These are phyloP conservation scores for Philopotamus ludificatus DNA, from an alignment of 1,140 invertebrate genomes.

Conservation along the genomic window DNA sequence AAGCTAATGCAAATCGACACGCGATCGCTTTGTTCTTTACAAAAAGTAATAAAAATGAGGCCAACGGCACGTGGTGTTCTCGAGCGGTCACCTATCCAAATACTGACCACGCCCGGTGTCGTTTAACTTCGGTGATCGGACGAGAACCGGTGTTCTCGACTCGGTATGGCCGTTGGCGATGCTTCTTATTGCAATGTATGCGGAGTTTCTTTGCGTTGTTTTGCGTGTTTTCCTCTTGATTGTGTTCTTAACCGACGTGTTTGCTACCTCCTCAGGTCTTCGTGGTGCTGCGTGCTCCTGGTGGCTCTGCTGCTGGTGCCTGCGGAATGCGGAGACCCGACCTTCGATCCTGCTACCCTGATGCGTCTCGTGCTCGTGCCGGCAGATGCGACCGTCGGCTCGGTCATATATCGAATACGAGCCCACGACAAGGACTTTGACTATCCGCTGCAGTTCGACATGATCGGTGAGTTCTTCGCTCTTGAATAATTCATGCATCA, in stretches of 20 bases:
- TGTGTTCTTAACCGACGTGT: not conserved
- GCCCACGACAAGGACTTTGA: slow-evolving; percentile 85
- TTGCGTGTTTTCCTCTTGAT: no score
- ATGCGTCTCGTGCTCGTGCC: slow-evolving; percentile 79
- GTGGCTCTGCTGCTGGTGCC: slow-evolving; percentile 43
- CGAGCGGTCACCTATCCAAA: slow-evolving; percentile 34
- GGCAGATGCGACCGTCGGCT: slow-evolving; percentile 75
- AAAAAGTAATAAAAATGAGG: no score
- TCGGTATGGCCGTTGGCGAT: no score
- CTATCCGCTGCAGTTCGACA: slow-evolving; percentile 79
- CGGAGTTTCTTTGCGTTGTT: no score
- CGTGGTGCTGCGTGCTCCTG: slow-evolving; percentile 46
- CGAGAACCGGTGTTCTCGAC: slow-evolving; percentile 37
- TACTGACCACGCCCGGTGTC: slow-evolving; percentile 30
- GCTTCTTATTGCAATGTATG: no score
- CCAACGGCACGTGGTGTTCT: slow-evolving; percentile 34
- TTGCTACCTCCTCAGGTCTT: slow-evolving; percentile 27
- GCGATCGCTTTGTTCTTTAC: no score
- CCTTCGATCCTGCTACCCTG: slow-evolving; percentile 77
- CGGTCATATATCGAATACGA: slow-evolving; percentile 80
- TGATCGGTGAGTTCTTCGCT: slow-evolving; percentile 59
- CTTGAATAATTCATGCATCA: no score
- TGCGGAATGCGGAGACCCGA: slow-evolving; percentile 61
- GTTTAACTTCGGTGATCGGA: slow-evolving; percentile 36
- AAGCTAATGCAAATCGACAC: no score